These are phyloP conservation scores for Cheilosia grossa DNA, from an alignment of 2,888 invertebrate genomes.

Conservation along the genomic window DNA sequence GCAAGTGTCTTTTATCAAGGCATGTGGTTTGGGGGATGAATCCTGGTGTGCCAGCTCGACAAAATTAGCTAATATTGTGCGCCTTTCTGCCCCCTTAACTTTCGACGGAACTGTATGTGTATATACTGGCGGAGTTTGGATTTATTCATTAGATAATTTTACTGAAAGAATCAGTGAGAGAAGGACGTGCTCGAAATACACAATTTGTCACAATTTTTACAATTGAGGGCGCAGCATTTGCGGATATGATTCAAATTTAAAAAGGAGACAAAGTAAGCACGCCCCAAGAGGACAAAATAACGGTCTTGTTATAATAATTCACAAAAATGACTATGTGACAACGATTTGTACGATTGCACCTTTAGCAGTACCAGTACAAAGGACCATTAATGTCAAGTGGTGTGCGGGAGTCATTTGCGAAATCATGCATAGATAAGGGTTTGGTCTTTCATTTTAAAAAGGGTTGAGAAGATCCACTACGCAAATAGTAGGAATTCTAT, in stretches of 20 bases:
- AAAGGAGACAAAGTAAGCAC: constrained; percentile 31
- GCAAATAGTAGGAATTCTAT: too few relatives aligned
- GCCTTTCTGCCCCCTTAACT: constrained; percentile 31
- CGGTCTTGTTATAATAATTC: constrained; percentile 55
- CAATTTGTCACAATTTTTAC: constrained; percentile 45
- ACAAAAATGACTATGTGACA: constrained; percentile 50
- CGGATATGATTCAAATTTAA: constrained; percentile 41
- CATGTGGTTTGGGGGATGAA: constrained; percentile 45
- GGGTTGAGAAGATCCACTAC: too few relatives aligned
- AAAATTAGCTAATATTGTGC: constrained; percentile 72
- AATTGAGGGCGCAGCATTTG: constrained; percentile 16
- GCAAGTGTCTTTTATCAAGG: constrained; percentile 59
- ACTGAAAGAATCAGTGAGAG: constrained; percentile 59
- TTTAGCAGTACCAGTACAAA: constrained; percentile 22
- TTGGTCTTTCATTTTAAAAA: too few relatives aligned
- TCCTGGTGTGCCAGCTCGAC: constrained; percentile 37
- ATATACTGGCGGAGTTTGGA: constrained; percentile 38
- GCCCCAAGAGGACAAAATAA: constrained; percentile 30
- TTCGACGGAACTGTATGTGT: not conserved
- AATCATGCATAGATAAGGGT: constrained; percentile 1
- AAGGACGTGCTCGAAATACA: constrained; percentile 62
- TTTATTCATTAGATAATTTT: constrained; percentile 72
- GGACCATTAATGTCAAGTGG: constrained; percentile 3
- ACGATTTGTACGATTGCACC: constrained; percentile 21
- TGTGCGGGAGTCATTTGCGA: not conserved